Evolutionary conservation across 2,888 invertebrate species (phyloP).

Genomic region (Antitype chi): DNA sequence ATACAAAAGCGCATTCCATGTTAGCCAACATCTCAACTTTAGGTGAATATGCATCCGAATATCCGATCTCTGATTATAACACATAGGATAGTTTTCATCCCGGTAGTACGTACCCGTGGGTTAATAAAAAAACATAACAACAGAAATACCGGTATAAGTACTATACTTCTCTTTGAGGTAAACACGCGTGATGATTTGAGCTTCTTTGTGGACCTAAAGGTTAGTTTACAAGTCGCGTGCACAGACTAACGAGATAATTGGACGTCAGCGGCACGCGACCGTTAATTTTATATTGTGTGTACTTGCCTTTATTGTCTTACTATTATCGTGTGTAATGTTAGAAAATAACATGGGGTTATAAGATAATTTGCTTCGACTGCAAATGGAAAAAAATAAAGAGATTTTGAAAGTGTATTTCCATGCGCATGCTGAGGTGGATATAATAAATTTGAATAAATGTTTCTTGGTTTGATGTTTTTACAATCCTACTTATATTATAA

Average conservation of each 20-base stretch:
- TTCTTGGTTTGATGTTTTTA: not conserved
- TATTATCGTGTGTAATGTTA: slow-evolving; percentile 18
- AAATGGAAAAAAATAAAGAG: not conserved
- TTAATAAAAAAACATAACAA: no score
- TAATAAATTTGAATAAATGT: not conserved
- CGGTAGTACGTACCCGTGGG: no score
- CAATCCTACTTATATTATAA: no score
- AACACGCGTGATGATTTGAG: not conserved
- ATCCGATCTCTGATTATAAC: no score
- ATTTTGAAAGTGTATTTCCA: not conserved
- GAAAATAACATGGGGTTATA: slow-evolving; percentile 16
- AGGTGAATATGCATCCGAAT: no score
- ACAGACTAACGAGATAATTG: slow-evolving; percentile 65
- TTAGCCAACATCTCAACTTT: no score
- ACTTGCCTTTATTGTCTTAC: slow-evolving; percentile 39
- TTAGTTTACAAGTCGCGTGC: slow-evolving; percentile 49
- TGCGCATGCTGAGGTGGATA: not conserved
- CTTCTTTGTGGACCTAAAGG: slow-evolving; percentile 19
- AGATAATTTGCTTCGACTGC: slow-evolving; percentile 12
- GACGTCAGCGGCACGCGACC: slow-evolving; percentile 44
- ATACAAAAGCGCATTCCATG: no score
- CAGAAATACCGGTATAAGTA: not conserved
- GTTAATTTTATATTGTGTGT: slow-evolving; percentile 53
- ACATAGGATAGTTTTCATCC: no score
- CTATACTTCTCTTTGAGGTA: not conserved